Percentiles rank a stretch among this genome's conserved stretches.
These are phyloP conservation scores for Rhagoletis pomonella DNA, from an alignment of 1,140 invertebrate species.

Conservation along the genomic window DNA sequence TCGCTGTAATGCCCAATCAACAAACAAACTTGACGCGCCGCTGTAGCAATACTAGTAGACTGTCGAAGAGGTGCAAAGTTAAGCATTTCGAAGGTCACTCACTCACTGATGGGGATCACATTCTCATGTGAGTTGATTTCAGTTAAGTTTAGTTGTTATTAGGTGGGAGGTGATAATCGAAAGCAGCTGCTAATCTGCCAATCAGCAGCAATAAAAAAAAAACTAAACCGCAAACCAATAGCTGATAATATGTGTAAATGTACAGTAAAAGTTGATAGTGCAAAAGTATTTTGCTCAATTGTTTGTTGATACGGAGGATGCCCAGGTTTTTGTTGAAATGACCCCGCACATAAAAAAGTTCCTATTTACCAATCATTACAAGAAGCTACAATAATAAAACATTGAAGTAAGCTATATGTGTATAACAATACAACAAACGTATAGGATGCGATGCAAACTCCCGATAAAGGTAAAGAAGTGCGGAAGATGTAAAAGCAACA, in stretches of 20 bases:
- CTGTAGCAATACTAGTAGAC: no score
- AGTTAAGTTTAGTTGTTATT: background rate
- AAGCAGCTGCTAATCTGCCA: background rate
- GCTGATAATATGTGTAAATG: background rate
- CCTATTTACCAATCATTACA: conserved; percentile 21
- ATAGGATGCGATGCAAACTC: background rate
- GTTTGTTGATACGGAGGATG: background rate
- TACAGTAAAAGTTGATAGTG: background rate
- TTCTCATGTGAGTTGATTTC: background rate
- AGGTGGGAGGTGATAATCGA: background rate
- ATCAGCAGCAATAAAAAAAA: background rate
- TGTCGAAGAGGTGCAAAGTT: background rate
- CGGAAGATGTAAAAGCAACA: no score
- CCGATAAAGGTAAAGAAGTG: no score
- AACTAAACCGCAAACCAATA: background rate
- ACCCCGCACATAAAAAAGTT: background rate
- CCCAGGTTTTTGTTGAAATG: background rate
- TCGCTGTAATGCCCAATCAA: no score
- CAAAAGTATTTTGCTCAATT: background rate
- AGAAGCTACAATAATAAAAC: background rate
- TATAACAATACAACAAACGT: background rate
- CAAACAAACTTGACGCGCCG: background rate
- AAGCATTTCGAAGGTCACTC: no score
- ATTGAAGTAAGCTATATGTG: background rate
- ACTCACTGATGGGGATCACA: background rate